Base-by-base conservation (phyloP, 2,797 vertebrate species). In the Oophaga sylvatica region DNA sequence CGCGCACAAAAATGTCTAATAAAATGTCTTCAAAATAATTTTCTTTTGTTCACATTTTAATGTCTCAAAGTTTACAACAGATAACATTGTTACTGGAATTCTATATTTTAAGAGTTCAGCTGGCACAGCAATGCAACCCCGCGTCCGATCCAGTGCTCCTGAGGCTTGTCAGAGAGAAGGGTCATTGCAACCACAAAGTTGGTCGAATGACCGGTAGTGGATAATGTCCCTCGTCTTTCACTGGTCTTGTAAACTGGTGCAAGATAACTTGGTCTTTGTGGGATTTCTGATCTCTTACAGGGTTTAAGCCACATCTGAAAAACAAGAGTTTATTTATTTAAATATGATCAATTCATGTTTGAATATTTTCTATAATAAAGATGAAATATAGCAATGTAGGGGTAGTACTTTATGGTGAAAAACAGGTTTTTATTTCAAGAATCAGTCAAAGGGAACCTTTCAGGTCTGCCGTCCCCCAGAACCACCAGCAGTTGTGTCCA, bases 231-330 rank as follows among this genome's bases (percentile, higher is more conserved):
- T 9, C 96, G 94, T 60, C 97, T 94, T 92, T 98, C 96, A 0
- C 96, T 96, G 19, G 96, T 98, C 92, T 98, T 97, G 90, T 97
- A 97, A 84, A 97, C 84, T 0, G 96, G 97, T 9, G 91, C 94
- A n/a, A 96, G 1, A 13, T 97, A 97, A 76, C 94, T 95, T 16
- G 94, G 94, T 15, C 94, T 92, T 76, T 95, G 57, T 0, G 95
- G 94, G 70, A 97, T 93, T 41, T 97, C 96, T 81, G 91, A 87
- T 22, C 91, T 95, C 89, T 92, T 96, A 56, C 96, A 93, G 0
- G 95, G 96, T 91, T 97, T 97, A 16, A 98, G 91, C 97, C 96
- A 97, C 93, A 97, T 96, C 97, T 98, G 92, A 85, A 88, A 89
- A 7, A 80, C 80, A 87, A 84, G 62, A 60, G 0, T 29, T 6